Base-by-base conservation (phyloP, 2,888 invertebrate genomes). In the Lydus trimaculatus region DNA sequence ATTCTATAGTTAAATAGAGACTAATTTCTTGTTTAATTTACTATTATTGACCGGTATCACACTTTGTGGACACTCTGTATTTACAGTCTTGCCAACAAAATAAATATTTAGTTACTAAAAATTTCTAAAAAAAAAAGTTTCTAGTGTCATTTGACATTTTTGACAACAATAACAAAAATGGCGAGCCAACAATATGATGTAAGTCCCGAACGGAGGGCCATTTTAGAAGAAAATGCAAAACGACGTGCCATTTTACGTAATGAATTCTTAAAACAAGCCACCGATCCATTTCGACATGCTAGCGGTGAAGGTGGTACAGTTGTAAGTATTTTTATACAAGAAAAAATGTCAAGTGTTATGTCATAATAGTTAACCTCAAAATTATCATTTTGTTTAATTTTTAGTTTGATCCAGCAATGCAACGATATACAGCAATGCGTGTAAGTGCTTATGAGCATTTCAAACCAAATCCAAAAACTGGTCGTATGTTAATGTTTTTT, bases 391-490 rank as follows among this genome's bases (percentile, higher is more conserved):
- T 61, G 31, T 65, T 60, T 79, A 77, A 76, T 73, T 89, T 90
- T 74, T 85, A 96, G 96, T 93, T 95, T 83, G 96, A 96, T 84
- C 86, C 91, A n/a, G 92, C 91, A 11, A 74, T 95, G 3, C 91
- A 93, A 78, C 89, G 94, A 64, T 94, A 89, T 81, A 86, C 90
- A 81, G 89, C 95, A 0, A 89, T 94, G 90, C 90, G 90, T 82
- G 89, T 89, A 0, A 89, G 88, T 8, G 85, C 89, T 63, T 89
- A 87, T 72, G 91, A 93, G 0, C 86, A 90, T 79, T 94, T 94
- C 81, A 89, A 88, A 79, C 90, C 94, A 0, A 91, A 89, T 31
- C 85, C 86, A 0, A 89, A 86, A 65, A 83, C 76, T 62, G 69
- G 73, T 0, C 48, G 74, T n/a, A 48, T 69, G 61, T 79, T 79